A percentile compares a stretch with the other conserved stretches of the same genome.
Conservation (phyloP, 35 echinoderm and acorn worm genomes). For the Diadema setosum region DNA sequence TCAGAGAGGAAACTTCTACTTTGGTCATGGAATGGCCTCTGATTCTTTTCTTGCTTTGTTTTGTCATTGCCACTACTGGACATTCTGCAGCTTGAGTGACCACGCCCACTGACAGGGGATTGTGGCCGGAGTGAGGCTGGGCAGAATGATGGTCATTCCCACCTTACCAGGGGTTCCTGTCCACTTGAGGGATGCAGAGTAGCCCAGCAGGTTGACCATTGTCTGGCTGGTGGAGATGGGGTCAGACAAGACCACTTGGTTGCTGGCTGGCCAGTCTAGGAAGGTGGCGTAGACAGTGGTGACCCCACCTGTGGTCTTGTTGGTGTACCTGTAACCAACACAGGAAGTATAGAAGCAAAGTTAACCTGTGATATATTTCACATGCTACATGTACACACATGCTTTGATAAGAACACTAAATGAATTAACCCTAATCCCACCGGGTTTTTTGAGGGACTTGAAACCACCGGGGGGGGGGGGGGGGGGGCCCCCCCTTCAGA, state of each 20-base stretch:
- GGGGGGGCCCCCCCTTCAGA: no score
- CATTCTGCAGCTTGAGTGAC: neutral
- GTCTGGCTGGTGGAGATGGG: slow-evolving; percentile 15
- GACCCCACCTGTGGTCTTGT: neutral
- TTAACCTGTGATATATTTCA: no score
- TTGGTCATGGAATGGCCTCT: no score
- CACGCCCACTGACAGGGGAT: neutral
- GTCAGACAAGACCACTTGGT: neutral
- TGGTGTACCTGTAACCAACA: slow-evolving; percentile 44
- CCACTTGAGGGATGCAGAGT: slow-evolving; percentile 7
- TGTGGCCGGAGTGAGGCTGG: neutral
- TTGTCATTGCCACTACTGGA: neutral
- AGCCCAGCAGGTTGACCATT: slow-evolving; percentile 28
- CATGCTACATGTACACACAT: no score
- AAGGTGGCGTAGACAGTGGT: slow-evolving; percentile 37
- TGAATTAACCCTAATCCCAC: no score
- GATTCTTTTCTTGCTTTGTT: neutral
- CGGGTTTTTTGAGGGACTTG: no score
- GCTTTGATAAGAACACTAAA: no score
- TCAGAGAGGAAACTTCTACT: no score
- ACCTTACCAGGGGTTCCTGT: neutral
- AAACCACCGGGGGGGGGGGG: no score
- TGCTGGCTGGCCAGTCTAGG: slow-evolving; percentile 52
- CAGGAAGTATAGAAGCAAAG: neutral
- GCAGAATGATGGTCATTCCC: neutral